Evolutionary conservation across 2,797 vertebrate species (phyloP).

Genomic region (Phylloscopus collybita): DNA sequence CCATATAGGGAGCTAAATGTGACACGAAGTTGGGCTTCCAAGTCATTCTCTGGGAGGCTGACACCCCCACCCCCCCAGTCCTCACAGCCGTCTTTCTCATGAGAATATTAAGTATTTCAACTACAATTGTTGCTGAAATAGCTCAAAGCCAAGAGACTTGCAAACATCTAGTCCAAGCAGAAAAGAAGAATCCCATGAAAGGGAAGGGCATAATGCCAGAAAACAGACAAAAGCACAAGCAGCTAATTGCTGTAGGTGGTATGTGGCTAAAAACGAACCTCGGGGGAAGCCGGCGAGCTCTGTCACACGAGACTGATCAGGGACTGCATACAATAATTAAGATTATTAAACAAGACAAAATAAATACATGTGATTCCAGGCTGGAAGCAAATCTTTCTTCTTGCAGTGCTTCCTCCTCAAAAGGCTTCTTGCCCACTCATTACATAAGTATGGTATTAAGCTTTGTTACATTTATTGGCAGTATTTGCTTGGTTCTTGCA

Average conservation of each 20-base stretch:
- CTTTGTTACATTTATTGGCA: background rate
- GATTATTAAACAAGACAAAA: slow-evolving; percentile 48
- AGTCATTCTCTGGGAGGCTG: slow-evolving; percentile 62
- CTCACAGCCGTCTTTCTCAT: slow-evolving; percentile 16
- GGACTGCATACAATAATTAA: slow-evolving; percentile 9
- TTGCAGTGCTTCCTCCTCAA: background rate
- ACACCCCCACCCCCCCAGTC: background rate
- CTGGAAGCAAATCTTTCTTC: slow-evolving; percentile 1
- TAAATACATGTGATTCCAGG: slow-evolving; percentile 8
- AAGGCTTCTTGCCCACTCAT: background rate
- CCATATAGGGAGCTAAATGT: slow-evolving; percentile 54
- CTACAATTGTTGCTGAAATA: slow-evolving; percentile 70
- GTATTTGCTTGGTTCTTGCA: background rate
- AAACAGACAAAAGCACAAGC: slow-evolving; percentile 52
- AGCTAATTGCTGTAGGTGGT: slow-evolving; percentile 72
- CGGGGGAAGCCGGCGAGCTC: background rate
- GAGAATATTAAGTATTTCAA: slow-evolving; percentile 73
- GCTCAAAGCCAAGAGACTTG: slow-evolving; percentile 69
- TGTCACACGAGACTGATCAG: slow-evolving; percentile 34
- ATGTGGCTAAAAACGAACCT: slow-evolving; percentile 18
- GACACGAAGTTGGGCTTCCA: slow-evolving; percentile 58
- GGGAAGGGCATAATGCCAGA: slow-evolving; percentile 60
- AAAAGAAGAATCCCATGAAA: slow-evolving; percentile 71
- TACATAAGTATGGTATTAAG: background rate
- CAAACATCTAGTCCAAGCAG: slow-evolving; percentile 59